Evolutionary conservation across 1,140 invertebrate genomes (phyloP), one percentile per base, ranked within the genome.

Genomic region (Conus ventricosus): DNA sequence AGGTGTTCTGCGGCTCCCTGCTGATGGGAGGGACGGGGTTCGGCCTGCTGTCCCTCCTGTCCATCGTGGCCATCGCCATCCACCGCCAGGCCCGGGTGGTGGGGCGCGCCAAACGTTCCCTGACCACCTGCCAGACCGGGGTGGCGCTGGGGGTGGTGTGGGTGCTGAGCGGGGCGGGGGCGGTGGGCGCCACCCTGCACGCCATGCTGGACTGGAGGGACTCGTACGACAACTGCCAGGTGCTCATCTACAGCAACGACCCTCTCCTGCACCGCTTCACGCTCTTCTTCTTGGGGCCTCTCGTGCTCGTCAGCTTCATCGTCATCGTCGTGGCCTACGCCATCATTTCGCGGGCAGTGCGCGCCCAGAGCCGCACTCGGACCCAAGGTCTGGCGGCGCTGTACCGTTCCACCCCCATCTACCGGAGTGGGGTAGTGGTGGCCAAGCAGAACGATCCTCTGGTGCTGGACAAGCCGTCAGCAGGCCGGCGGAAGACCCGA

Each of bases 1-100:
- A 85, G 71, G 87, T 92, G 57, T 93, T 93, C 80, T 93, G 93
- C 85, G 91, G 92, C 13, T 91, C 90, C 67, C 91, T 92, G 57
- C 71, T 93, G 39, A 92, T 93, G 82, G 75, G 91, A 5, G 91
- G 91, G 20, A 91, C 91, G 6, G 84, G 88, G n/a, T 92, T 92
- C 88, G 92, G 91, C 15, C 88, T 93, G 83, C 85, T 92, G 0
- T 93, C 93, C 0, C 63, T 93, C 15, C 87, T 93, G 7, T 92
- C 91, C 25, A 84, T 93, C 25, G 91, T 92, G 13, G 89, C 91
- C 15, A 91, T 93, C 57, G 92, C 93, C 5, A 75, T 91, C 39
- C 91, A 93, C 84, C 84, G 93, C 81, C 89, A 91, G 82, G 90
- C 90, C 5, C 84, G 91, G 25, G 90, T 92, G n/a, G 83, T 89